These are phyloP conservation scores for Trichoplusia ni DNA, from an alignment of 1,140 invertebrate genomes.

Conservation along the genomic window DNA sequence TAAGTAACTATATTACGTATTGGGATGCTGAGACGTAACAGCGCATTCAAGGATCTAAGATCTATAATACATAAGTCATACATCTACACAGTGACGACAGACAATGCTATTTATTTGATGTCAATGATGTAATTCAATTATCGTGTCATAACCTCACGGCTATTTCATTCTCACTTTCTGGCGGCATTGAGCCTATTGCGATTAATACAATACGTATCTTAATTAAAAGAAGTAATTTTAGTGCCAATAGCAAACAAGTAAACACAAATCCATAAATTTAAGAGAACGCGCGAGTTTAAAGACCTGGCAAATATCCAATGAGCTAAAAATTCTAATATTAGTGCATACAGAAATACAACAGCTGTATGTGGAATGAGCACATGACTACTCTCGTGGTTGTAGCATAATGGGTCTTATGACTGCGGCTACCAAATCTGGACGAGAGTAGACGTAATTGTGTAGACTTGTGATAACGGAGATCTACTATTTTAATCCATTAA, in stretches of 20 bases:
- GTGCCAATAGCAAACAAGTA: conserved; percentile 33
- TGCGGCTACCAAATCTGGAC: conserved; percentile 16
- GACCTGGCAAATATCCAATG: conserved; percentile 68
- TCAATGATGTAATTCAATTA: conserved; percentile 14
- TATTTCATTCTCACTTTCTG: conserved; percentile 1
- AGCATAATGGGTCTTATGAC: conserved; percentile 53
- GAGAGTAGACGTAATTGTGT: background rate
- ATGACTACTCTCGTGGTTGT: conserved; percentile 60
- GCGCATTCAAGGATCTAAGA: conserved; percentile 1
- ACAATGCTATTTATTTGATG: conserved; percentile 6
- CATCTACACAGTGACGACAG: background rate
- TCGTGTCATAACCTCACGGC: conserved; percentile 7
- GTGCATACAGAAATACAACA: conserved; percentile 70
- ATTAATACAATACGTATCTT: background rate
- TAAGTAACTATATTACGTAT: background rate
- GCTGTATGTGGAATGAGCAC: conserved; percentile 66
- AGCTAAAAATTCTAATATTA: conserved; percentile 79
- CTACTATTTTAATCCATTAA: conserved; percentile 1
- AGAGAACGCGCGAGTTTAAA: conserved; percentile 58
- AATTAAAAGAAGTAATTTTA: background rate
- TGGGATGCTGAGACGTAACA: conserved; percentile 3
- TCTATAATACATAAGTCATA: background rate
- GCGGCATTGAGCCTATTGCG: background rate
- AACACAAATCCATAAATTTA: conserved; percentile 46
- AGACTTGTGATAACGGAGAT: background rate